phyloP scores from a whole-genome alignment of 1,140 invertebrate species.

The Philopotamus ludificatus region DNA sequence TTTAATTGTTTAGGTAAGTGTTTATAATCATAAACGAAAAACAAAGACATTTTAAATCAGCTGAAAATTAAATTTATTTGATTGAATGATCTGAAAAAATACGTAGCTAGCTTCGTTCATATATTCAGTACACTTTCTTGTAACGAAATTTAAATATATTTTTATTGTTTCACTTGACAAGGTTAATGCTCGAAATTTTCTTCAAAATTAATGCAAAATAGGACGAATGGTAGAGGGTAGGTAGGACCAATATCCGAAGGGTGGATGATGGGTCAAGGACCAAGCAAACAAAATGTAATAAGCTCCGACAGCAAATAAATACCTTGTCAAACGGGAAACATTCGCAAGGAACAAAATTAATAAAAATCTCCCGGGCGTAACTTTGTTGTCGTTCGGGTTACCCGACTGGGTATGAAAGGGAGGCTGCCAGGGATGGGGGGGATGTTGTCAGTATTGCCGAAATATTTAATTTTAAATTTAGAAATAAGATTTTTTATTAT shows the following conservation, averaged over 20 bases:
- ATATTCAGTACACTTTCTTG: too few species aligned
- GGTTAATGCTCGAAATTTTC: too few species aligned
- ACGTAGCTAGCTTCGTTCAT: too few species aligned
- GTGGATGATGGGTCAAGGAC: neutral
- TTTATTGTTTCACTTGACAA: too few species aligned
- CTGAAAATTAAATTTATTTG: too few species aligned
- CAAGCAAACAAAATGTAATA: conserved; percentile 16
- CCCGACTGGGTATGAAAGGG: neutral
- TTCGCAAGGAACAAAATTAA: conserved; percentile 14
- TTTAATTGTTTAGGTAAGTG: too few species aligned
- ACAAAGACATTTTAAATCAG: too few species aligned
- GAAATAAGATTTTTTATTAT: neutral
- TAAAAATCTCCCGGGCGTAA: conserved; percentile 15
- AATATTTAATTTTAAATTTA: conserved; percentile 4
- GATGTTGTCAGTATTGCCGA: neutral
- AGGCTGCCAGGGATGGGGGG: neutral
- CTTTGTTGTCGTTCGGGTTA: conserved; percentile 1
- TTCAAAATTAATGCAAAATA: neutral
- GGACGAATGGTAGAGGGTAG: neutral
- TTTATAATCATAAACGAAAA: too few species aligned
- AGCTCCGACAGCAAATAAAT: conserved; percentile 20
- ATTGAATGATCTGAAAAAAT: too few species aligned
- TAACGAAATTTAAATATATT: too few species aligned
- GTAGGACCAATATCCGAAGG: neutral
- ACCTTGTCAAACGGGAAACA: conserved; percentile 16